A percentile compares a stretch with the other conserved stretches of the same genome.
phyloP scores from a whole-genome alignment of 2,888 invertebrate genomes.

The Falcaria lacertinaria region DNA sequence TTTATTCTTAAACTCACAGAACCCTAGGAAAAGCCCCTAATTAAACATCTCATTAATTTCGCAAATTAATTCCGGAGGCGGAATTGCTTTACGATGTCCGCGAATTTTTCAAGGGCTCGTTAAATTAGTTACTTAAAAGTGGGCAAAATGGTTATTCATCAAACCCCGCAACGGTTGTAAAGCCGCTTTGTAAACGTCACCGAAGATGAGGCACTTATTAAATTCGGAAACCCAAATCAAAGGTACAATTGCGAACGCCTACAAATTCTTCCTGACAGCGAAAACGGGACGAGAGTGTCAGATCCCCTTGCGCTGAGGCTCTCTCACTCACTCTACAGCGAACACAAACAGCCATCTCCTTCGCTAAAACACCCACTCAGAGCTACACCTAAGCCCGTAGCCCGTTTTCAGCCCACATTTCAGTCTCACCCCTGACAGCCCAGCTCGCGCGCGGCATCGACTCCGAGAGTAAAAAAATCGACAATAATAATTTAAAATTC shows the following conservation, averaged over 20 bases:
- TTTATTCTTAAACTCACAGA: background rate
- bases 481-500: constrained; percentile 28
- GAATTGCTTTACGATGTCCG: background rate
- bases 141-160: constrained; percentile 1
- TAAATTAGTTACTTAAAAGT: background rate
- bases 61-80: background rate
- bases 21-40: background rate
- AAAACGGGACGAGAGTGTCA: constrained; percentile 43
- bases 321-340: constrained; percentile 24
- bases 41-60: background rate
- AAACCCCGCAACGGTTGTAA: constrained; percentile 7
- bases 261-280: constrained; percentile 60
- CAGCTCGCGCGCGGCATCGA: constrained; percentile 19
- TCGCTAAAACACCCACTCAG: constrained; percentile 61
- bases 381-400: constrained; percentile 47
- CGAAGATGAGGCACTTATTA: constrained; percentile 39
- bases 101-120: background rate
- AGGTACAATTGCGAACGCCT: constrained; percentile 64
- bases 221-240: constrained; percentile 62
- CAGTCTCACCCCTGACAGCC: constrained; percentile 51
- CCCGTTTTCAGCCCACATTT: constrained; percentile 61
- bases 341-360: constrained; percentile 25
- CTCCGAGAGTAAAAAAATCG: constrained; percentile 14
- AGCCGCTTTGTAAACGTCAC: constrained; percentile 15
- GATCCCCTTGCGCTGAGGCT: constrained; percentile 37